A percentile compares a stretch with the other conserved stretches of the same genome.
These are phyloP conservation scores for Sebastes steindachneri DNA, from an alignment of 2,797 vertebrate genomes.

Conservation along the genomic window DNA sequence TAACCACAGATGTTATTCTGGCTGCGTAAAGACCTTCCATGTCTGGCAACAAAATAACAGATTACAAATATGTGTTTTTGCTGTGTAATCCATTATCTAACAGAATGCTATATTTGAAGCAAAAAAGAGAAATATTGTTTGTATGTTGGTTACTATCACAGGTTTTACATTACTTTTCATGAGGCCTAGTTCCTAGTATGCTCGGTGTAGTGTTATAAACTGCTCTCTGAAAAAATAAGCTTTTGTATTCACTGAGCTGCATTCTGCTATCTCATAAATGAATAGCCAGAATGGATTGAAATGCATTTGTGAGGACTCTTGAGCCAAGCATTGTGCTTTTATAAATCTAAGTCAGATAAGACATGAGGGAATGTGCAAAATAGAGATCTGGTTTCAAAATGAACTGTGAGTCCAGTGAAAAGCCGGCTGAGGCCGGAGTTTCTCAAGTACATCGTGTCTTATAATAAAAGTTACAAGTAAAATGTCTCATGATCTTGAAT, in stretches of 20 bases:
- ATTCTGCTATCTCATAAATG: conserved; percentile 13
- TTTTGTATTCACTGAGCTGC: conserved; percentile 9
- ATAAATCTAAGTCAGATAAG: conserved; percentile 3
- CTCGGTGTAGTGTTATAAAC: not conserved
- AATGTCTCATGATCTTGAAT: not conserved
- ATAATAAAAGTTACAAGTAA: not conserved
- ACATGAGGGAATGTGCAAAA: not conserved
- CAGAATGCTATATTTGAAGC: not conserved
- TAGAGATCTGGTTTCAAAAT: not conserved
- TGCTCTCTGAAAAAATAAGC: not conserved
- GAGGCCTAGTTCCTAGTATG: not conserved
- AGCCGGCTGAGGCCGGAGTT: not conserved
- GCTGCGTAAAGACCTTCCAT: not conserved
- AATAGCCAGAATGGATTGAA: conserved; percentile 17
- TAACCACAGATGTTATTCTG: not conserved
- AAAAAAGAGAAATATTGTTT: not conserved
- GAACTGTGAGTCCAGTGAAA: not conserved
- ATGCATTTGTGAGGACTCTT: conserved; percentile 17
- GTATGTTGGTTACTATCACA: not conserved
- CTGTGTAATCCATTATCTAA: not conserved
- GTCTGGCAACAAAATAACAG: not conserved
- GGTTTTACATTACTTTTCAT: not conserved
- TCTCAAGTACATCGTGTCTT: not conserved
- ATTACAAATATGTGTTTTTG: not conserved
- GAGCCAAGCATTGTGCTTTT: conserved; percentile 23